phyloP scores from a whole-genome alignment of 2,797 vertebrate species.

The Pseudochirops cupreus region DNA sequence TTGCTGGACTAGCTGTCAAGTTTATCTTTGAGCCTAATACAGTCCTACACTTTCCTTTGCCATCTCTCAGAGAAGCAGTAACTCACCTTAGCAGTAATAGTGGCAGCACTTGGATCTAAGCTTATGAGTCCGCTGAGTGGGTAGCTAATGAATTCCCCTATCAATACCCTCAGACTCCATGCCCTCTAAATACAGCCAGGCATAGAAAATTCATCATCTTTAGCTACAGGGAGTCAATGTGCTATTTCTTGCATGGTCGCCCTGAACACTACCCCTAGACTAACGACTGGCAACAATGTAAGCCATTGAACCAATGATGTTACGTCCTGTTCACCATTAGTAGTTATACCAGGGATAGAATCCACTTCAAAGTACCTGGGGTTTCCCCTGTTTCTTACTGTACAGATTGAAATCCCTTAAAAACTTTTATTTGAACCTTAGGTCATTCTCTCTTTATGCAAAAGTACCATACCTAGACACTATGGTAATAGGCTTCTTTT shows the following conservation, averaged over 20 bases:
- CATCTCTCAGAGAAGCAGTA: slow-evolving; percentile 64
- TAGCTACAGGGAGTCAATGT: slow-evolving; percentile 73
- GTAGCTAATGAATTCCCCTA: slow-evolving; percentile 78
- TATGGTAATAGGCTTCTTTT: neutral
- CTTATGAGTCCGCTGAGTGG: slow-evolving; percentile 46
- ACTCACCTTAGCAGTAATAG: slow-evolving; percentile 67
- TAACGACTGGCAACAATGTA: slow-evolving; percentile 53
- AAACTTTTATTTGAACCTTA: neutral
- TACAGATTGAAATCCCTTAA: neutral
- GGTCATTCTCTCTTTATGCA: neutral
- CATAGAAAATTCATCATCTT: slow-evolving; percentile 81
- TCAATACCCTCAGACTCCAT: slow-evolving; percentile 61
- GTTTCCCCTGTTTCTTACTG: neutral
- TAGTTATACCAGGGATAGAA: rapidly evolving
- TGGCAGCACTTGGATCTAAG: slow-evolving; percentile 55
- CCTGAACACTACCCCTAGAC: slow-evolving; percentile 65
- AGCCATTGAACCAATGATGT: neutral
- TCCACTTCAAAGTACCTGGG: neutral
- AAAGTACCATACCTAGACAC: neutral
- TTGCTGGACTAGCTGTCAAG: slow-evolving; percentile 44
- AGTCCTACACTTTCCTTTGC: slow-evolving; percentile 63
- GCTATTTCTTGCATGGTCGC: slow-evolving; percentile 75
- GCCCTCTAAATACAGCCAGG: slow-evolving; percentile 59
- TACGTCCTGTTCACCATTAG: slow-evolving; percentile 31
- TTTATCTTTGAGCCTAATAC: slow-evolving; percentile 59